A percentile compares a stretch with the other conserved stretches of the same genome.
Conservation (phyloP, 2,888 invertebrate genomes). For the Mythimna loreyi region DNA sequence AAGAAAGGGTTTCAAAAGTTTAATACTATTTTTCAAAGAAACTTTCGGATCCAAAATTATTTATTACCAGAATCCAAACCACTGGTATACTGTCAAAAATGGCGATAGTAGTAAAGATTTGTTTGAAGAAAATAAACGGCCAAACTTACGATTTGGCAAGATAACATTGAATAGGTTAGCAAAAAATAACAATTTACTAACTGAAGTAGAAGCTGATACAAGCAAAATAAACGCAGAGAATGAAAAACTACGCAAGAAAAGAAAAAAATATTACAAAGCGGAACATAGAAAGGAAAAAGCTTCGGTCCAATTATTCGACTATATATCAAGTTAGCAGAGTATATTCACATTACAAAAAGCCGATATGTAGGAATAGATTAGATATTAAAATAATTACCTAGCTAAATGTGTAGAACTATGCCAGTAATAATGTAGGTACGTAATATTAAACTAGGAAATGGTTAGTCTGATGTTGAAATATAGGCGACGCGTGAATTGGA, state of each 20-base stretch:
- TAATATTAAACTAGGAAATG: conserved; percentile 56
- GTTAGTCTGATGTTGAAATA: conserved; percentile 16
- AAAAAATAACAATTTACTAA: conserved; percentile 1
- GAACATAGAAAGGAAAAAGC: conserved; percentile 18
- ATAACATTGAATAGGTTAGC: neutral
- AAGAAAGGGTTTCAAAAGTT: too few relatives aligned
- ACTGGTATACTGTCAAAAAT: neutral
- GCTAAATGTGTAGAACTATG: conserved; percentile 37
- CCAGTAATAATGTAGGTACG: conserved; percentile 46
- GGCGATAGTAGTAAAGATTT: neutral
- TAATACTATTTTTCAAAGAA: too few relatives aligned
- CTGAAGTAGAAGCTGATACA: conserved; percentile 9
- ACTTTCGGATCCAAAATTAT: too few relatives aligned
- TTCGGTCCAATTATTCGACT: conserved; percentile 18
- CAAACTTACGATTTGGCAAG: conserved; percentile 3
- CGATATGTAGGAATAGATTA: conserved; percentile 53
- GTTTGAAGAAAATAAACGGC: neutral
- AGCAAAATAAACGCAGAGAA: conserved; percentile 16
- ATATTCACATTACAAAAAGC: conserved; percentile 39
- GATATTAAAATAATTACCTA: conserved; percentile 53
- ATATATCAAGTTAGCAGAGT: conserved; percentile 22
- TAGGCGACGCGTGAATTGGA: neutral
- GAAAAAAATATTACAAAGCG: conserved; percentile 25
- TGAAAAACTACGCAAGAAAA: conserved; percentile 17
- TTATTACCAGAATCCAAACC: too few relatives aligned